Percentiles rank a stretch among this genome's conserved stretches.
Evolutionary conservation across 2,113 vertebrate species (phyloP).

Genomic region (Physeter macrocephalus): DNA sequence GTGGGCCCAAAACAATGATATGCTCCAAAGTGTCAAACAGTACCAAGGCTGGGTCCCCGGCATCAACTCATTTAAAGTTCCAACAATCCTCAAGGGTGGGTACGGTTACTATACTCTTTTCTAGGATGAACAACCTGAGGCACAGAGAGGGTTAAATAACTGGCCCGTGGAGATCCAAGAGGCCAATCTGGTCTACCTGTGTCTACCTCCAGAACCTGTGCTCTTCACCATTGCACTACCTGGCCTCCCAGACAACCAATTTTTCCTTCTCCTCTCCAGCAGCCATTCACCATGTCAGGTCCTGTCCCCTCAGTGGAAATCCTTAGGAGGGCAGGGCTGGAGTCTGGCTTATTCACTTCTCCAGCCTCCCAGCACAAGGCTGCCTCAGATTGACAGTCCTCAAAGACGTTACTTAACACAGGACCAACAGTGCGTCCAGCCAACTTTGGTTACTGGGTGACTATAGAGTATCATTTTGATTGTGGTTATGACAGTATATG

Average conservation of each 20-base stretch:
- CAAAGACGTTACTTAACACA: neutral
- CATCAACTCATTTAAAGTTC: neutral
- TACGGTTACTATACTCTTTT: neutral
- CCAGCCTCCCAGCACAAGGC: neutral
- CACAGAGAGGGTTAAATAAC: neutral
- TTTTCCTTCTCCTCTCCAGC: neutral
- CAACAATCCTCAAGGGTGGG: neutral
- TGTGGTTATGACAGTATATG: neutral
- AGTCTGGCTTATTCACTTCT: neutral
- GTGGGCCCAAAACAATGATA: neutral
- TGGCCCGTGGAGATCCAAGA: neutral
- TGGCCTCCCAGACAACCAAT: neutral
- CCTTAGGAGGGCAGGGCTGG: neutral
- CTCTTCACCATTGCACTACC: neutral
- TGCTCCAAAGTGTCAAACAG: neutral
- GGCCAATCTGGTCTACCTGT: neutral
- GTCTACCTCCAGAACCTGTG: neutral
- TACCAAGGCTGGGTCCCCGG: accelerated
- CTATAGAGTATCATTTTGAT: neutral
- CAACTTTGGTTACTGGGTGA: neutral
- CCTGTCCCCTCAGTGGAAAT: neutral
- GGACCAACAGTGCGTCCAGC: neutral
- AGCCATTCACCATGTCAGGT: neutral
- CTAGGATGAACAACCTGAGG: neutral
- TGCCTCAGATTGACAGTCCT: neutral